Base-by-base conservation (phyloP, 2,113 vertebrate genomes). In the Xiphophorus maculatus region DNA sequence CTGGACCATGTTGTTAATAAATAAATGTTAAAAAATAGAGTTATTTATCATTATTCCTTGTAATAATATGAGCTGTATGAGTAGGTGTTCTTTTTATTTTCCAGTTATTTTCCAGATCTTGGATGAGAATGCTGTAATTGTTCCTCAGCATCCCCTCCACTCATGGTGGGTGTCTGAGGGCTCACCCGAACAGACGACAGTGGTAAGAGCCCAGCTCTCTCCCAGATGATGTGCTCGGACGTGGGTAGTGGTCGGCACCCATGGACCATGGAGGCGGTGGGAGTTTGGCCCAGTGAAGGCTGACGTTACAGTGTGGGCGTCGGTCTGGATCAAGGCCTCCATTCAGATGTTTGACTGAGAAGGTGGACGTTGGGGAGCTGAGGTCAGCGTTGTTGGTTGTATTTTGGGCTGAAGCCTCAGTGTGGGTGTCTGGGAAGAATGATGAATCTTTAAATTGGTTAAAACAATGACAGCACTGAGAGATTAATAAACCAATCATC, bases 161-260 rank as follows among this genome's bases (percentile, higher is more conserved):
- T 81, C 73, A 30, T 87, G 77, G 90, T 91, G 90, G 88, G 90
- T 71, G 89, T 86, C 64, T 61, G 81, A 90, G 83, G 77, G 76
- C 86, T 89, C 92, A 92, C 92, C 93, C 82, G 72, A 90, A 91
- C 93, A 94, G 93, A 94, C 78, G 93, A 73, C 80, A 79, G 86
- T 29, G 42, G 22, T 37, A 17, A 63, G 89, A 78, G 91, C 90
- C 83, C 83, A 81, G 83, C 80, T 83, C 84, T 87, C 66, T 89
- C 91, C 90, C 90, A 89, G 90, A 92, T 90, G 91, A 93, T 91
- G 89, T 82, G 88, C 75, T 80, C 71, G 81, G 64, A 80, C 72
- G 84, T 88, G 87, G 89, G 81, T 80, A 64, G 84, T 0, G 14
- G 76, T 70, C 35, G 54, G 37, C 72, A 77, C 54, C 71, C 5